Evolutionary conservation across 2,888 invertebrate genomes (phyloP).

Genomic region (Tuta absoluta): DNA sequence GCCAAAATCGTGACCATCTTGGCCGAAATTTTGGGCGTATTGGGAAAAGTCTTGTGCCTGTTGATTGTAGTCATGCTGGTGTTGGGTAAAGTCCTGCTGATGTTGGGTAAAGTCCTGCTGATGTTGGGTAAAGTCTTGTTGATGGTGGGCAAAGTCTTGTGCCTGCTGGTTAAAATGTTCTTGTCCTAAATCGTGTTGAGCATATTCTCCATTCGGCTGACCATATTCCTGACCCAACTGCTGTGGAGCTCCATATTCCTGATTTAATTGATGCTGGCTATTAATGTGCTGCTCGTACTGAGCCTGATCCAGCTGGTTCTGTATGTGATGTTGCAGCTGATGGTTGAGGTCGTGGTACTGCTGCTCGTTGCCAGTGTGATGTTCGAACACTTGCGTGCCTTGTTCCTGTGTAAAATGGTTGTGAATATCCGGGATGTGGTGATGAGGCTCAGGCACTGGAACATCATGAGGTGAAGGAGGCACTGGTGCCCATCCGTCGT

Average conservation of each 20-base stretch:
- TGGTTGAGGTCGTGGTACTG: conserved; percentile 63
- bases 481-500: conserved; percentile 74
- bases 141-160: conserved; percentile 33
- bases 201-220: conserved; percentile 36
- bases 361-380: conserved; percentile 56
- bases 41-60: conserved; percentile 39
- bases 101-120: conserved; percentile 34
- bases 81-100: conserved; percentile 31
- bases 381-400: conserved; percentile 68
- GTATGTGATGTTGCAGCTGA: conserved; percentile 67
- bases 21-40: conserved; percentile 42
- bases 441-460: conserved; percentile 33
- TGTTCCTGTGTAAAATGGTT: conserved; percentile 66
- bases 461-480: conserved; percentile 37
- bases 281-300: conserved; percentile 44
- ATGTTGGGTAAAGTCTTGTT: conserved; percentile 39
- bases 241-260: conserved; percentile 44
- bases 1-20: conserved; percentile 37
- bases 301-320: conserved; percentile 53
- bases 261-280: conserved; percentile 46
- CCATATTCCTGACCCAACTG: conserved; percentile 37
- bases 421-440: conserved; percentile 40
- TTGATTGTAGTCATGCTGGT: conserved; percentile 37
- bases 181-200: conserved; percentile 35
- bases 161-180: conserved; percentile 22